These are phyloP conservation scores for Bellardia bayeri DNA, from an alignment of 2,888 invertebrate species.

Conservation along the genomic window DNA sequence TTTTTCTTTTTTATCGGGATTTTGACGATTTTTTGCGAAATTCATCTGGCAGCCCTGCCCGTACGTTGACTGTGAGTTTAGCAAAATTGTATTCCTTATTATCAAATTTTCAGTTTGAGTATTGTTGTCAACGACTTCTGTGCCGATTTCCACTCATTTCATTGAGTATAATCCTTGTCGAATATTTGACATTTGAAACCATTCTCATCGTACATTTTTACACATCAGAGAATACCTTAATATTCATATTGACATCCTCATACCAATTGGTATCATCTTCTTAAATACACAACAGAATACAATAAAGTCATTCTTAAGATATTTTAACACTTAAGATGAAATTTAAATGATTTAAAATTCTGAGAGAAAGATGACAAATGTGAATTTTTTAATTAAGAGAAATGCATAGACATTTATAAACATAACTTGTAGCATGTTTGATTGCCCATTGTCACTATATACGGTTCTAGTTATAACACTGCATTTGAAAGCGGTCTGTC, in stretches of 20 bases:
- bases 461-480: too few relatives aligned
- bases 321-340: conserved; percentile 34
- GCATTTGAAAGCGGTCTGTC: too few relatives aligned
- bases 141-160: conserved; percentile 41
- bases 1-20: too few relatives aligned
- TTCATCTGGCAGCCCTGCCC: too few relatives aligned
- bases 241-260: conserved; percentile 66
- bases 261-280: conserved; percentile 25
- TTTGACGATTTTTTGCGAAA: too few relatives aligned
- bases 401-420: too few relatives aligned
- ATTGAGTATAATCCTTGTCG: conserved; percentile 51
- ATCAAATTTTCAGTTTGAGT: conserved; percentile 11
- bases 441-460: too few relatives aligned
- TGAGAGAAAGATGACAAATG: neutral
- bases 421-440: too few relatives aligned
- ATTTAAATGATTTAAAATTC: neutral
- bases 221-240: conserved; percentile 43
- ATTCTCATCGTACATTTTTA: conserved; percentile 45
- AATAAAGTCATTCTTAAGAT: conserved; percentile 54
- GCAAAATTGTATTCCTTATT: conserved; percentile 32
- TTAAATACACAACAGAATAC: conserved; percentile 35
- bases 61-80: conserved; percentile 31
- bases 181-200: conserved; percentile 65
- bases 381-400: too few relatives aligned
- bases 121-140: conserved; percentile 32